Percentiles rank a stretch among this genome's conserved stretches.
Conservation (phyloP, 1,140 invertebrate genomes). For the Mya arenaria region DNA sequence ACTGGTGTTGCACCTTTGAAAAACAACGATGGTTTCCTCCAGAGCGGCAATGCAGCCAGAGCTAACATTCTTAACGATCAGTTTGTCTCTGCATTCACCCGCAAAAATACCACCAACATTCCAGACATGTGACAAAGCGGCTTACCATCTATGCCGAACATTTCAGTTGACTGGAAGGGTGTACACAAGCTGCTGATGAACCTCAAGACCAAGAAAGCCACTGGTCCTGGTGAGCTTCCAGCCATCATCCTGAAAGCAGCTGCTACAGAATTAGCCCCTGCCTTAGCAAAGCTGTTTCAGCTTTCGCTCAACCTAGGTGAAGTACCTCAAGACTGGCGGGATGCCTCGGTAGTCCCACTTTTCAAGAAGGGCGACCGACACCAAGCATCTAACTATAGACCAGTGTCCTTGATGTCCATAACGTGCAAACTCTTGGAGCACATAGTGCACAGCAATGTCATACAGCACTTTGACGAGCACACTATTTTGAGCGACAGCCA, state of each 20-base stretch:
- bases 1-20: slow-evolving; percentile 23
- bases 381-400: slow-evolving; percentile 42
- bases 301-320: neutral
- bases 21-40: slow-evolving; percentile 24
- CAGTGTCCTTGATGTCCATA: slow-evolving; percentile 49
- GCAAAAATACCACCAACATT: neutral
- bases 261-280: neutral
- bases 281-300: slow-evolving; percentile 2
- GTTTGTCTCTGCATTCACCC: slow-evolving; percentile 36
- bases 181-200: slow-evolving; percentile 25
- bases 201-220: neutral
- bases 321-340: slow-evolving; percentile 34
- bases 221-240: slow-evolving; percentile 19
- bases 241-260: neutral
- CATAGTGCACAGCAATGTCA: too few relatives aligned
- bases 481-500: slow-evolving; percentile 10
- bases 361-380: slow-evolving; percentile 58
- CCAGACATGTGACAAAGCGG: slow-evolving; percentile 22
- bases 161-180: neutral
- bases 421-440: slow-evolving; percentile 50
- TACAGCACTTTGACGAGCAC: slow-evolving; percentile 14
- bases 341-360: slow-evolving; percentile 5
- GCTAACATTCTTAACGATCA: slow-evolving; percentile 41
- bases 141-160: neutral
- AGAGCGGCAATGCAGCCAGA: slow-evolving; percentile 27